Base-by-base conservation (phyloP, 2,797 vertebrate species). In the Pseudochaenichthys georgianus region DNA sequence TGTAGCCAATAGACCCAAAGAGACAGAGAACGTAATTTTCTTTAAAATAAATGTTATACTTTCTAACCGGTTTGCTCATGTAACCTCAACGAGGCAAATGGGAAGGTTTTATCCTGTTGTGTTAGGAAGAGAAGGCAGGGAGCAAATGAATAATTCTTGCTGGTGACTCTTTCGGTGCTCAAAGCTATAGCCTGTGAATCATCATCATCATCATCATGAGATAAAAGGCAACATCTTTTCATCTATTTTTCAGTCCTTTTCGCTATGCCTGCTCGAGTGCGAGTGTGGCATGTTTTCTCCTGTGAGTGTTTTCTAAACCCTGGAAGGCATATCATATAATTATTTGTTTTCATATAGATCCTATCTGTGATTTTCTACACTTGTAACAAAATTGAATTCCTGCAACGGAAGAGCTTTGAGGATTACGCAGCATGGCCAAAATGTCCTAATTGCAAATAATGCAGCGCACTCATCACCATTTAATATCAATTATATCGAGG, bases 181-280 rank as follows among this genome's bases (percentile, higher is more conserved):
- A 74, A 75, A 90, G 87, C 87, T 78, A 78, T 64, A 83, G 65
- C 67, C 79, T 77, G 77, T 87, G 79, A 91, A 86, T 91, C 75
- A 88, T 83, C 73, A 2, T 77, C 38, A 88, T 83, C 73, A 2
- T 77, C 41, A 43, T 43, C n/a, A 72, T 52, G 50, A 90, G 81
- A 88, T 85, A 86, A 91, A 87, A 92, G 60, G 65, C 68, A 82
- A 77, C 82, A 83, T 87, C 70, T 84, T 83, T 85, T 89, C 85
- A 83, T 87, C 77, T 87, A 41, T 75, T 80, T 87, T 67, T 78
- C 75, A 64, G 50, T 68, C 63, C 63, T 84, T 55, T 88, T 88
- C 74, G 81, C 83, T 77, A 81, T 5, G 59, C 59, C 77, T 61
- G 70, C 69, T 59, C 7, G 31, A 76, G 61, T 65, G 73, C 71